Base-by-base conservation (phyloP, 2,113 vertebrate genomes). In the Collichthys lucidus region DNA sequence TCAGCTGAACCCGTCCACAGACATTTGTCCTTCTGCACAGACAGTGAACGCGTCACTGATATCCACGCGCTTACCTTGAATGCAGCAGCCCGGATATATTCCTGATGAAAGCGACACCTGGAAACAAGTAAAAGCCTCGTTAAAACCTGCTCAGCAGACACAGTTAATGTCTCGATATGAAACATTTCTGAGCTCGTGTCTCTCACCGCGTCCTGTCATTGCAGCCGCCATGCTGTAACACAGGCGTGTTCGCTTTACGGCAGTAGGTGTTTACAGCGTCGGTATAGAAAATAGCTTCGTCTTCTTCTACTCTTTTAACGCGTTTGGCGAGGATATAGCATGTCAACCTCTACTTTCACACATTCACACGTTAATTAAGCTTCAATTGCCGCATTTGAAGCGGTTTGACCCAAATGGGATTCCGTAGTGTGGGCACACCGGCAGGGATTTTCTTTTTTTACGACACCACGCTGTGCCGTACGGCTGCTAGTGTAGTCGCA, bases 181-280 rank as follows among this genome's bases (percentile, higher is more conserved):
- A 0, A 5, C 20, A 24, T 50, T 12, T 20, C 8, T 9, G 35
- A 0, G 5, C 4, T 35, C 8, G 19, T 20, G 57, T 90, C 40
- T 40, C 89, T 88, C 61, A 96, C 95, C 94, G 31, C 69, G 85
- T 88, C 92, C 83, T 85, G 87, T 85, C 87, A 92, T 47, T 72
- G 90, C 61, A 19, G 92, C 8, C 82, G 94, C 94, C 95, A 95
- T 96, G 29, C 88, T 94, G 76, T 1, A 22, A 88, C 89, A 4
- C 15, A 0, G 0, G 8, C 5, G 12, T 2, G 2, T 55, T 63
- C 19, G 12, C 63, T 92, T 92, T 92, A 93, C 87, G 92, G 70
- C 11, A 84, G 47, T 2, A 6, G 4, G 6, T n/a, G 53, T 79
- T 71, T 80, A 61, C 20, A 19, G 35, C 35, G 35, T 40, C 35